These are phyloP conservation scores for Apamea anceps DNA, from an alignment of 2,888 invertebrate species.

Conservation along the genomic window DNA sequence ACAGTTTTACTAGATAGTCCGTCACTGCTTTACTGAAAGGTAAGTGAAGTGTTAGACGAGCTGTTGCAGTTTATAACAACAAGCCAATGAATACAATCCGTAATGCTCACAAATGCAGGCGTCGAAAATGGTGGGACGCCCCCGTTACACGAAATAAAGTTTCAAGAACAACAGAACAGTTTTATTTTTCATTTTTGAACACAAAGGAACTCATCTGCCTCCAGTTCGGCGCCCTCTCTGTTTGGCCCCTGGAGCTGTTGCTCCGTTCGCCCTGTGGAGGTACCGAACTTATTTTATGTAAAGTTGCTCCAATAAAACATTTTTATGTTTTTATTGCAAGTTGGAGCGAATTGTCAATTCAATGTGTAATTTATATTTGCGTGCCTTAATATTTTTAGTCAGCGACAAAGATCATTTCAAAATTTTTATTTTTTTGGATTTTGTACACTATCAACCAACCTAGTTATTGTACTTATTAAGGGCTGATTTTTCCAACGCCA, in stretches of 20 bases:
- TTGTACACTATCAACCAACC: background rate
- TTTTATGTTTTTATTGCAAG: background rate
- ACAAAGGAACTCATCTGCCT: background rate
- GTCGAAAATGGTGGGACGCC: too few species aligned
- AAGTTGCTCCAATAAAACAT: background rate
- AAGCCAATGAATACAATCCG: background rate
- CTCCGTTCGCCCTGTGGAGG: background rate
- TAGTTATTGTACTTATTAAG: background rate
- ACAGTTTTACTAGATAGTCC: background rate
- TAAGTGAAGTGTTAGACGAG: background rate
- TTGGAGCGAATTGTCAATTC: background rate
- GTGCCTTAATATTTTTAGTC: background rate
- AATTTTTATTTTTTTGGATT: background rate
- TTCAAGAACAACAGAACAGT: too few species aligned
- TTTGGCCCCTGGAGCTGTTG: background rate
- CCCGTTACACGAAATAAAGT: background rate
- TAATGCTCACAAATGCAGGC: background rate
- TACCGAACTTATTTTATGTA: background rate
- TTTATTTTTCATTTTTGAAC: background rate
- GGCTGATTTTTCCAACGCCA: too few species aligned
- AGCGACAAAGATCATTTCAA: background rate
- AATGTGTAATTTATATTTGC: slow-evolving; percentile 2
- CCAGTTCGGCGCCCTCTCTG: background rate
- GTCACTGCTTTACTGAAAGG: background rate
- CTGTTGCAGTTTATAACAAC: background rate